phyloP scores from a whole-genome alignment of 2,888 invertebrate species.

The Acanthopleura granulata region DNA sequence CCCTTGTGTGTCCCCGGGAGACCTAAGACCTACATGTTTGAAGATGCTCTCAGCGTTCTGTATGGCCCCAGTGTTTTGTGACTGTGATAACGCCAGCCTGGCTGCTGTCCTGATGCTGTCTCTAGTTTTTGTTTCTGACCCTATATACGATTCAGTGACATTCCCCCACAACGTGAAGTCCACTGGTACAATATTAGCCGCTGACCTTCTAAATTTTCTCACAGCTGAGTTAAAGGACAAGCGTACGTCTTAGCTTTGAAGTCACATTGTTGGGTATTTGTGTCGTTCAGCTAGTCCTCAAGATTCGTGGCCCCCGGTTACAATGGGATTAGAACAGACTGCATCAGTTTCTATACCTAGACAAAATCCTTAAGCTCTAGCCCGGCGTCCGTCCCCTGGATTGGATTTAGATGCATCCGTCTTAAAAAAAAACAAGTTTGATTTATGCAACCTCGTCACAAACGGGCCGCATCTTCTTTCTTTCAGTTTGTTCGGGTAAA shows the following conservation, averaged over 20 bases:
- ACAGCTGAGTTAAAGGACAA: constrained; percentile 15
- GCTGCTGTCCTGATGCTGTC: too few relatives aligned
- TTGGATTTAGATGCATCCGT: constrained; percentile 3
- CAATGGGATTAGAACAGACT: not conserved
- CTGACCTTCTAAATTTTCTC: constrained; percentile 19
- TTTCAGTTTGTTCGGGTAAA: too few relatives aligned
- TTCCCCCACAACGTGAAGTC: not conserved
- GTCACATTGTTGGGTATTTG: constrained; percentile 4
- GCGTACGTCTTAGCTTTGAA: constrained; percentile 2
- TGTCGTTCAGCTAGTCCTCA: not conserved
- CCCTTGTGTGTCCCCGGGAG: too few relatives aligned
- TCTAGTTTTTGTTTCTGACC: too few relatives aligned
- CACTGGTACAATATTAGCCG: not conserved
- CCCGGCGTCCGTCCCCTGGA: not conserved
- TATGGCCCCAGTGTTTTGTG: too few relatives aligned
- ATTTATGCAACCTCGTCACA: not conserved
- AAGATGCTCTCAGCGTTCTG: too few relatives aligned
- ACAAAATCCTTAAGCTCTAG: not conserved
- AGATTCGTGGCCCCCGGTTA: not conserved
- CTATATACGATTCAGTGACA: not conserved
- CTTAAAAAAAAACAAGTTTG: not conserved
- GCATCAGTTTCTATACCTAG: not conserved
- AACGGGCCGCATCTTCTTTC: not conserved
- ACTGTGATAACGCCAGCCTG: too few relatives aligned
- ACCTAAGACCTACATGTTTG: too few relatives aligned